Percentiles rank a stretch among this genome's conserved stretches.
Conservation (phyloP, 2,888 invertebrate genomes). For the Dastarcus helophoroides region DNA sequence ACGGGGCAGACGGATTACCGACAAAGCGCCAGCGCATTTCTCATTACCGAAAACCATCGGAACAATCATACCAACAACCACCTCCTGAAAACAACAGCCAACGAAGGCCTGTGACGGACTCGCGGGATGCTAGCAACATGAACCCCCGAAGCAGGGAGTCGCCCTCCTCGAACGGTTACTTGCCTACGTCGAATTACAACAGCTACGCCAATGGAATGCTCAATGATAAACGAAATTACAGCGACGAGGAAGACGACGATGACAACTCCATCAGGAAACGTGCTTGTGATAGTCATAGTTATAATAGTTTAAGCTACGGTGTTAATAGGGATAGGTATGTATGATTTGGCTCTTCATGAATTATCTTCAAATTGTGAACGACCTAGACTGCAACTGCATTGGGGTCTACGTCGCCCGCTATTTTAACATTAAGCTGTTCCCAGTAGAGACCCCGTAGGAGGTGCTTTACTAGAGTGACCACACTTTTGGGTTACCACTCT, state of each 20-base stretch:
- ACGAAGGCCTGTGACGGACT: slow-evolving; percentile 34
- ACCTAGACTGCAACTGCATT: too few relatives aligned
- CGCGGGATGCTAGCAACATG: slow-evolving; percentile 38
- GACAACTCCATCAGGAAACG: slow-evolving; percentile 21
- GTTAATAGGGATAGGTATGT: slow-evolving; percentile 29
- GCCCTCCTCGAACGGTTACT: slow-evolving; percentile 11
- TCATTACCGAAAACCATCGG: slow-evolving; percentile 57
- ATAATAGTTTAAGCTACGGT: slow-evolving; percentile 31
- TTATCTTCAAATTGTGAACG: too few relatives aligned
- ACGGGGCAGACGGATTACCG: slow-evolving; percentile 45
- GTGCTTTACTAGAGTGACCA: too few relatives aligned
- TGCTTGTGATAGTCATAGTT: slow-evolving; percentile 34
- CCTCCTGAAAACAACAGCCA: slow-evolving; percentile 31
- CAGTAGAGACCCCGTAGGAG: too few relatives aligned
- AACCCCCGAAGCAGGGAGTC: slow-evolving; percentile 37
- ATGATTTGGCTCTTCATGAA: too few relatives aligned
- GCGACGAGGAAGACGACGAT: slow-evolving; percentile 27
- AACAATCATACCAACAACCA: slow-evolving; percentile 21
- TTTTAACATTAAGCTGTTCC: too few relatives aligned
- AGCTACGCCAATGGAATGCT: slow-evolving; percentile 25
- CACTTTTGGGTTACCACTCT: too few relatives aligned
- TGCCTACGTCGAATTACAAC: slow-evolving; percentile 12
- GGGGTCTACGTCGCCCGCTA: too few relatives aligned
- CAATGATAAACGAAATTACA: slow-evolving; percentile 24
- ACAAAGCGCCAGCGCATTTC: slow-evolving; percentile 80